Base-by-base conservation (phyloP, 1,140 invertebrate species). In the Heliconius himera region DNA sequence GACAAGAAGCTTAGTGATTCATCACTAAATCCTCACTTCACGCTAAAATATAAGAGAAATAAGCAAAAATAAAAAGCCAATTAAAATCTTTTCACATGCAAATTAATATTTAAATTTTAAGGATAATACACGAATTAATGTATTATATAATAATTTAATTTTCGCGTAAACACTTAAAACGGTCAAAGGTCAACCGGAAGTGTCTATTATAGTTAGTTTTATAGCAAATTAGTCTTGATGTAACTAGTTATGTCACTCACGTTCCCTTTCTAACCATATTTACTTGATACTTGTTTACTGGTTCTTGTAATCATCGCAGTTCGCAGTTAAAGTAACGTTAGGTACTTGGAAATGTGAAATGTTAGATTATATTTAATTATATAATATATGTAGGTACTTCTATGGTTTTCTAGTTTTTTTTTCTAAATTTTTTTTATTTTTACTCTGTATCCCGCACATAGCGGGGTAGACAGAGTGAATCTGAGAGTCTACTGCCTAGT, bases 181-280 rank as follows among this genome's bases (percentile, higher is more conserved):
- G 9, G 60, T 66, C 26, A 29, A 66, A 66, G 60, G 26, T 66
- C 26, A 29, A 66, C 60, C 60, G 60, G 60, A 66, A 66, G 60
- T 66, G 60, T 13, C 60, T 16, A 26, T 66, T 66, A 66, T 66
- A 66, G 60, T 66, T 29, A 56, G 60, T 66, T 66, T 66, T 5
- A 66, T 66, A 66, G 60, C 60, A 66, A 66, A 66, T 56, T 66
- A 66, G 22, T 26, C 60, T 66, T 18, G 11, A 66, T 66, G 60
- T 66, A 66, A 66, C 60, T 66, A 66, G 60, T 66, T 66, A 66
- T 66, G 60, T 29, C 60, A 66, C 60, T 66, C 16, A 8, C 60
- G 26, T 66, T 66, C 60, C 60, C 60, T 66, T 66, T 66, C 60
- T 66, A 66, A 66, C 60, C 60, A 66, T 66, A 66, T 66, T 66